Evolutionary conservation across 2,888 invertebrate genomes (phyloP), one percentile per base, ranked within the genome.

Genomic region (Perizoma affinitatum): DNA sequence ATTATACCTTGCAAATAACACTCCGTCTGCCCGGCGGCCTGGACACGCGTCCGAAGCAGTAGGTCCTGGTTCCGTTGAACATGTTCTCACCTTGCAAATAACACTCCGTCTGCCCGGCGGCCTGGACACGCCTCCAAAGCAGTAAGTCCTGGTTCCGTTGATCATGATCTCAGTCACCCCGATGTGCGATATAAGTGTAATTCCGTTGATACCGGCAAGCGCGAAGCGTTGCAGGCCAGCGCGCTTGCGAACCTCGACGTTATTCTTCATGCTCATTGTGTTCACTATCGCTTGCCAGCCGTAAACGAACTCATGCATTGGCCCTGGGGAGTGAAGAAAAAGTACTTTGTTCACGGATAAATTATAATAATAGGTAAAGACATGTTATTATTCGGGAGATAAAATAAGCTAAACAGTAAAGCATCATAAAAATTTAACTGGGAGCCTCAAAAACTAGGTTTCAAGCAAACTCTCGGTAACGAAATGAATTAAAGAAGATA

Each of bases 221-320:
- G 92, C 92, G 58, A 91, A 91, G 8, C 90, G 84, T 69, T 92
- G 92, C 11, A 91, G 73, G 0, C 92, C 92, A 10, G 91, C 92
- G 0, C 92, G 82, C 72, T 91, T 91, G 54, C 92, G 87, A 33
- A 91, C 90, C 64, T 92, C 92, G 0, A 91, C 92, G 69, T 91
- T 91, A 62, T 92, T 92, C 71, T 91, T 91, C 90, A 90, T 89
- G 57, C 90, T 90, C 90, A 92, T 90, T 3, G 91, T 90, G 69
- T 91, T 92, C n/a, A 90, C 90, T 66, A 91, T 90, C 35, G 91
- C 88, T 76, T 92, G 91, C 91, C 90, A 91, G 1, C 92, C 92
- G 68, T 92, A 92, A 5, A 92, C 91, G 66, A 92, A 92, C 62
- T 91, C 91, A 67, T 91, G 92, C 90, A 92, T 89, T 6, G 91